Evolutionary conservation across 2,888 invertebrate species (phyloP).

Genomic region (Serripes groenlandicus): DNA sequence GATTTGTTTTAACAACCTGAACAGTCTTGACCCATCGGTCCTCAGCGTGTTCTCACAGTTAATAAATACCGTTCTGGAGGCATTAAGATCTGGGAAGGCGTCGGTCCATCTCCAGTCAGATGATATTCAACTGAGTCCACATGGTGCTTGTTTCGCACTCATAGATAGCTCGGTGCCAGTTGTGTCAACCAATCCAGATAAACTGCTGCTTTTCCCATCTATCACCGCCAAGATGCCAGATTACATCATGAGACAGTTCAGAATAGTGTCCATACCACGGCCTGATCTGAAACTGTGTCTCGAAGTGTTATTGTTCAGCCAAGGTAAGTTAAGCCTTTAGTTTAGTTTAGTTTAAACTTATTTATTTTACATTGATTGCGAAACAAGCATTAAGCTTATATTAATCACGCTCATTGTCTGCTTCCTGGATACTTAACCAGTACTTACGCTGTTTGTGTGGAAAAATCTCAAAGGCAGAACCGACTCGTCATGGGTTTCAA

Average conservation of each 20-base stretch:
- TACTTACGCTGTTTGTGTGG: no score
- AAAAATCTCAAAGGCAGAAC: no score
- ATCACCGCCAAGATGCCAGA: conserved; percentile 80
- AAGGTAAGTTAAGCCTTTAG: conserved; percentile 74
- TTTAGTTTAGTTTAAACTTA: neutral
- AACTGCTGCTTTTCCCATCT: conserved; percentile 80
- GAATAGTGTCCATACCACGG: conserved; percentile 80
- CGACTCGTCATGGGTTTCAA: no score
- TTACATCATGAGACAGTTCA: conserved; percentile 81
- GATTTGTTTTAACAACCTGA: conserved; percentile 83
- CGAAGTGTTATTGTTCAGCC: conserved; percentile 83
- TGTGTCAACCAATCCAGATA: conserved; percentile 79
- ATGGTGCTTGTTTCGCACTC: conserved; percentile 81
- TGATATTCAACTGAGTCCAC: conserved; percentile 78
- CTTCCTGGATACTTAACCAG: no score
- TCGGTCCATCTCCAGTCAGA: conserved; percentile 79
- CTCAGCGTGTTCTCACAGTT: conserved; percentile 83
- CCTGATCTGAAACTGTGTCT: conserved; percentile 79
- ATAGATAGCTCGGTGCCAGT: conserved; percentile 78
- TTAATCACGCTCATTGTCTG: no score
- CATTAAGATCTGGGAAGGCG: conserved; percentile 78
- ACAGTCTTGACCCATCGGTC: conserved; percentile 76
- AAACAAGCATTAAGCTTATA: no score
- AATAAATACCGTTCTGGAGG: conserved; percentile 79
- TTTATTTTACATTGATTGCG: no score